phyloP scores from a whole-genome alignment of 2,113 vertebrate species.

The Numida meleagris region DNA sequence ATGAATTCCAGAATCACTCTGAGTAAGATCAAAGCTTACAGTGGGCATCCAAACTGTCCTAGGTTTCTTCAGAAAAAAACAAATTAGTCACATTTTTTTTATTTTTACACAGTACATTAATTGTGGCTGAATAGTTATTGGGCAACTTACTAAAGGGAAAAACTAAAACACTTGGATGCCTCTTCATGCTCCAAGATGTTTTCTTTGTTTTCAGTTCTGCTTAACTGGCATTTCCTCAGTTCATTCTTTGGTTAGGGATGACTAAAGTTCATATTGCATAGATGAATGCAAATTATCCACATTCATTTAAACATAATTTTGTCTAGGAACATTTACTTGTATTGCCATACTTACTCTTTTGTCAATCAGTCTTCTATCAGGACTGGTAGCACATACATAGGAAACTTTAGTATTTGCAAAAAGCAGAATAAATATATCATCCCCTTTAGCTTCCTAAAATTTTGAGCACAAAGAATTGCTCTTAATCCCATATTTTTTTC shows the following conservation, averaged over 20 bases:
- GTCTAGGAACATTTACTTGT: neutral
- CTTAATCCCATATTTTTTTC: neutral
- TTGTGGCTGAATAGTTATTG: neutral
- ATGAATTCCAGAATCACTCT: neutral
- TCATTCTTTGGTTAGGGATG: neutral
- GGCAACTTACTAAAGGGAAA: neutral
- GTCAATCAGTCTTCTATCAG: neutral
- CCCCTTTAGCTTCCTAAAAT: neutral
- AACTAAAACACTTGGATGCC: neutral
- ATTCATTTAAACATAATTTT: neutral
- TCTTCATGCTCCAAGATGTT: neutral
- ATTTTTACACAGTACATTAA: neutral
- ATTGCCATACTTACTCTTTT: neutral
- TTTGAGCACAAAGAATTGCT: neutral
- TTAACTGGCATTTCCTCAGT: neutral
- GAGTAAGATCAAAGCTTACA: accelerated
- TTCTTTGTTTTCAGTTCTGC: neutral
- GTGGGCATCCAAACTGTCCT: neutral
- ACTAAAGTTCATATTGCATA: neutral
- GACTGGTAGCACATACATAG: neutral
- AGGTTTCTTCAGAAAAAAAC: neutral
- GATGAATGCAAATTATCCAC: neutral
- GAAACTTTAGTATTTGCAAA: neutral
- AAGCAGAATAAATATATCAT: neutral
- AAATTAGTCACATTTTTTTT: neutral